phyloP scores from a whole-genome alignment of 2,113 vertebrate genomes.

The Ranitomeya imitator region DNA sequence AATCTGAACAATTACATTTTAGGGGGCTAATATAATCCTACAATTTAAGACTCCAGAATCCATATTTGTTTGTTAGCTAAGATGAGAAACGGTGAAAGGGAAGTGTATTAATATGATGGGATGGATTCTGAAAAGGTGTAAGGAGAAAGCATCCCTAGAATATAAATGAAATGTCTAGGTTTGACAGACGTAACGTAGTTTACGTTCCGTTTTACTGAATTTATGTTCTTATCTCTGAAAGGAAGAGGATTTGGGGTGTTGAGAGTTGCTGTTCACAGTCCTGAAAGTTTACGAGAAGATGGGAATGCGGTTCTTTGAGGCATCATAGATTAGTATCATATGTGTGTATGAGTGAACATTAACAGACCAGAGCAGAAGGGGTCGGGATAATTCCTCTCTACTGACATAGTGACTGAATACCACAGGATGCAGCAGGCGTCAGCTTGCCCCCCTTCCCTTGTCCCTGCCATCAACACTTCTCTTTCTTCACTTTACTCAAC shows the following conservation, averaged over 20 bases:
- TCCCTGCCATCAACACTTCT: slow-evolving; percentile 44
- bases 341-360: slow-evolving; percentile 32
- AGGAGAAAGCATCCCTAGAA: not conserved
- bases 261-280: slow-evolving; percentile 46
- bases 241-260: slow-evolving; percentile 36
- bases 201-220: slow-evolving; percentile 17
- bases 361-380: slow-evolving; percentile 4
- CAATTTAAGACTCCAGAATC: not conserved
- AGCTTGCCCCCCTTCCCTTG: slow-evolving; percentile 7
- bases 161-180: not conserved
- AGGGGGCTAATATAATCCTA: not conserved
- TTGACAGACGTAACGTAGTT: not conserved
- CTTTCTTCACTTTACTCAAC: slow-evolving; percentile 44
- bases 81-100: not conserved
- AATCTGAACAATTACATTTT: too few relatives aligned
- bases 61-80: not conserved
- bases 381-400: slow-evolving; percentile 7
- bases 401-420: slow-evolving; percentile 39
- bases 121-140: not conserved
- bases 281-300: slow-evolving; percentile 24
- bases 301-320: slow-evolving; percentile 39
- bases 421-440: slow-evolving; percentile 40
- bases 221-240: slow-evolving; percentile 26
- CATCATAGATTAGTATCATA: slow-evolving; percentile 42
- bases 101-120: not conserved